Evolutionary conservation across 2,888 invertebrate species (phyloP), one percentile per base, ranked within the genome.

Genomic region (Cynaeus angustus): DNA sequence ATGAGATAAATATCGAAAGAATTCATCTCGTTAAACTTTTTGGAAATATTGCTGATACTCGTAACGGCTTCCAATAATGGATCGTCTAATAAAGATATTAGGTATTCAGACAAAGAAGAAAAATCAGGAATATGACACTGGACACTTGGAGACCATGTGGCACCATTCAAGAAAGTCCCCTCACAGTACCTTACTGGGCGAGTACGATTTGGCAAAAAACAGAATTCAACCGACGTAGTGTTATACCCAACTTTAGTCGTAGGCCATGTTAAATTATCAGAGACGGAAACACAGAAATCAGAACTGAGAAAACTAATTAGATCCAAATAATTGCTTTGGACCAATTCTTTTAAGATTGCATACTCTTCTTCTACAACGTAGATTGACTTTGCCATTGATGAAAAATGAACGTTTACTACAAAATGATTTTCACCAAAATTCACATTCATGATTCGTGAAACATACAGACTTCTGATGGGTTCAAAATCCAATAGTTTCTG

Each of bases 101-200:
- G 5, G 3, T 7, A n/a, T 41, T 41, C 41, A 12, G 41, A 41
- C 6, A 5, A 6, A 12, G 7, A 6, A 6, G 41, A 41, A 1
- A 4, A 3, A 2, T 41, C 41, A 1, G 41, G 41, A 41, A 6
- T n/a, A 4, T 41, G 5, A 41, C 41, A 41, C 1, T 1, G 2
- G 41, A 1, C 41, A 41, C 3, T 12, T 10, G 55, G 9, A 7
- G 85, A 85, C 90, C 90, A 90, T 52, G 75, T 74, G 38, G 87
- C 87, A 9, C 89, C 90, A 5, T 83, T 72, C 3, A 87, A 77
- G 77, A 88, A 90, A 45, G 88, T 85, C 1, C 89, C 89, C 3
- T 75, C 59, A 74, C 90, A 90, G 55, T 80, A 81, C 68, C 89
- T 84, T 37, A 85, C 86, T 1, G 88, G 86, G 6, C 89, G 89